phyloP scores from a whole-genome alignment of 1,140 invertebrate species.

The Tetragonula clypearis region DNA sequence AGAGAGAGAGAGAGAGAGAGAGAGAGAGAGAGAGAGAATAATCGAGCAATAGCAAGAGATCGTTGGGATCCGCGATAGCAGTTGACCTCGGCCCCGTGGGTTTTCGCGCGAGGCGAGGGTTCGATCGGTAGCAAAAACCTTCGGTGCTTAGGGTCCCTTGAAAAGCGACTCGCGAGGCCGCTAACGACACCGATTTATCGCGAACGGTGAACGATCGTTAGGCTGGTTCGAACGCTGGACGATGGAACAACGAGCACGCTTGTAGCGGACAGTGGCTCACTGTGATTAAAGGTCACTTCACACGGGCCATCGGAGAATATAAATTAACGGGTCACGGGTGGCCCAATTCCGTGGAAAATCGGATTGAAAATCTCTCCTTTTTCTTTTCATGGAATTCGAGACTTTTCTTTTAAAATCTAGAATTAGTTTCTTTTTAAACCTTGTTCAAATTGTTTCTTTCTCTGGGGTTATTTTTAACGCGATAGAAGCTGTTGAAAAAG shows the following conservation, averaged over 20 bases:
- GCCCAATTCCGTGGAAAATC: constrained; percentile 2
- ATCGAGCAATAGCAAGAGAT: neutral
- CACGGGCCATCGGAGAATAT: constrained; percentile 15
- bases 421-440: constrained; percentile 7
- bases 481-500: too few relatives aligned
- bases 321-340: neutral
- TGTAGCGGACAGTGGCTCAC: constrained; percentile 22
- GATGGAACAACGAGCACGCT: constrained; percentile 44
- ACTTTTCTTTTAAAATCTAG: neutral
- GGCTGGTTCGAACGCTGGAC: neutral
- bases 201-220: constrained; percentile 63
- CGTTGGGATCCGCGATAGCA: neutral
- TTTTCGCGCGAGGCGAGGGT: neutral
- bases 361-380: neutral
- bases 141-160: constrained; percentile 2
- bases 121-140: constrained; percentile 24
- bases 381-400: too few relatives aligned
- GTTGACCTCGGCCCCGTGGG: neutral
- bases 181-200: constrained; percentile 63
- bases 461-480: too few relatives aligned
- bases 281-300: constrained; percentile 54
- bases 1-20: too few relatives aligned
- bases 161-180: constrained; percentile 14
- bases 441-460: too few relatives aligned
- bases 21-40: too few relatives aligned